phyloP scores from a whole-genome alignment of 1,140 invertebrate genomes.

The Caenorhabditis elegans region DNA sequence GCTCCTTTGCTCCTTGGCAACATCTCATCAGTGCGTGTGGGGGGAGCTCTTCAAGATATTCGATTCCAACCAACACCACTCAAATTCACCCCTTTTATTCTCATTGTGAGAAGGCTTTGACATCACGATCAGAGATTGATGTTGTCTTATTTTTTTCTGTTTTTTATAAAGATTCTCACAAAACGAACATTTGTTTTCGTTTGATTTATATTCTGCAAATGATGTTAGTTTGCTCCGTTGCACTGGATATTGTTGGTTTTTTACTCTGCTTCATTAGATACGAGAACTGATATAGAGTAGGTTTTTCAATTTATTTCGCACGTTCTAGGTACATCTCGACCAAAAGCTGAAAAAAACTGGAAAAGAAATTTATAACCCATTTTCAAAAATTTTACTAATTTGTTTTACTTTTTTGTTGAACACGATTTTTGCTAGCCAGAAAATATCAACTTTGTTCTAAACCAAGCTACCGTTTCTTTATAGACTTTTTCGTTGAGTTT shows the following conservation, averaged over 20 bases:
- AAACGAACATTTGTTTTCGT: not conserved
- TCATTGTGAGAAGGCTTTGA: not conserved
- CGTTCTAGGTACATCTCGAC: not conserved
- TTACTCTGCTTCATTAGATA: not conserved
- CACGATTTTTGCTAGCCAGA: too few relatives aligned
- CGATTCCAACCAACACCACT: conserved; percentile 5
- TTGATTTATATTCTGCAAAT: not conserved
- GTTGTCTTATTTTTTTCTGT: not conserved
- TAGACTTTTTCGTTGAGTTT: too few relatives aligned
- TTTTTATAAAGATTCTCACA: not conserved
- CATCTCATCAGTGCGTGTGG: not conserved
- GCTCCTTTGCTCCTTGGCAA: not conserved
- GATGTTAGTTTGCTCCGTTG: not conserved
- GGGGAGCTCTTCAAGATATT: not conserved
- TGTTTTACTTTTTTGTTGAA: too few relatives aligned
- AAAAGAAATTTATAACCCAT: too few relatives aligned
- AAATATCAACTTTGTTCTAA: too few relatives aligned
- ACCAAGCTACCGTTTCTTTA: too few relatives aligned
- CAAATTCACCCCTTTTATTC: not conserved
- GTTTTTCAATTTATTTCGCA: too few relatives aligned
- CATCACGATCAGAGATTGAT: conserved; percentile 1
- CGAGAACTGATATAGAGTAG: not conserved
- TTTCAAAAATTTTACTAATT: too few relatives aligned
- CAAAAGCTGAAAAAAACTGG: not conserved
- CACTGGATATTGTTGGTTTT: not conserved